Conservation (phyloP, 1,140 invertebrate species). For the Colletes gigas region DNA sequence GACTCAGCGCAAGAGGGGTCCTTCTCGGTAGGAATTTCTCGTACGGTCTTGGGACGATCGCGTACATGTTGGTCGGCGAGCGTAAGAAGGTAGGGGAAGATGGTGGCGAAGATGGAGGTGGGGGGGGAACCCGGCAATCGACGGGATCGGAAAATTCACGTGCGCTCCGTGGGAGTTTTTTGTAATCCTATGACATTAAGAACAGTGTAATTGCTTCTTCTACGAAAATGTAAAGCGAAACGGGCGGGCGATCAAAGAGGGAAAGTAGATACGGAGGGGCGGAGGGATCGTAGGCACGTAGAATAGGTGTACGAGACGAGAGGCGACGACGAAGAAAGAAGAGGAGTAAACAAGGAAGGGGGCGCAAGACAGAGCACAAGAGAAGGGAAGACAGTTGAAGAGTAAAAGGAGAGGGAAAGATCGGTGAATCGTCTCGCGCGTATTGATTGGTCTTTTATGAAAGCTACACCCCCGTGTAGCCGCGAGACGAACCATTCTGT, state of each 20-base stretch:
- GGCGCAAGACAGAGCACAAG: background rate
- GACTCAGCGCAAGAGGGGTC: background rate
- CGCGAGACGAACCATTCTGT: constrained; percentile 44
- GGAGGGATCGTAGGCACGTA: background rate
- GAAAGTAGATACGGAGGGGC: constrained; percentile 5
- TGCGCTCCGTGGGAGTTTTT: background rate
- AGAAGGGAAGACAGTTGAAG: constrained; percentile 19
- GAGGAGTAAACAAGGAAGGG: background rate
- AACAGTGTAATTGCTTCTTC: background rate
- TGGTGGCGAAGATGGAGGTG: background rate
- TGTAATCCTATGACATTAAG: background rate
- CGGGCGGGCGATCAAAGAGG: background rate
- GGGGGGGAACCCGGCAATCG: background rate
- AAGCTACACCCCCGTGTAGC: constrained; percentile 70
- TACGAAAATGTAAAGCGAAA: constrained; percentile 43
- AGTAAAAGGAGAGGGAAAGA: constrained; percentile 65
- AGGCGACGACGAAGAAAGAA: constrained; percentile 23
- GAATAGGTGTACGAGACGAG: background rate
- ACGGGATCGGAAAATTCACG: background rate
- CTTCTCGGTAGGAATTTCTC: background rate
- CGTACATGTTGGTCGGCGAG: background rate
- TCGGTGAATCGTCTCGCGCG: constrained; percentile 73
- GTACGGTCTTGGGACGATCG: background rate
- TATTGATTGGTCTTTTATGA: constrained; percentile 80
- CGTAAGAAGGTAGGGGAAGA: background rate